A percentile compares a stretch with the other conserved stretches of the same genome.
Evolutionary conservation across 2,888 invertebrate species (phyloP).

Genomic region (Leucoma salicis): DNA sequence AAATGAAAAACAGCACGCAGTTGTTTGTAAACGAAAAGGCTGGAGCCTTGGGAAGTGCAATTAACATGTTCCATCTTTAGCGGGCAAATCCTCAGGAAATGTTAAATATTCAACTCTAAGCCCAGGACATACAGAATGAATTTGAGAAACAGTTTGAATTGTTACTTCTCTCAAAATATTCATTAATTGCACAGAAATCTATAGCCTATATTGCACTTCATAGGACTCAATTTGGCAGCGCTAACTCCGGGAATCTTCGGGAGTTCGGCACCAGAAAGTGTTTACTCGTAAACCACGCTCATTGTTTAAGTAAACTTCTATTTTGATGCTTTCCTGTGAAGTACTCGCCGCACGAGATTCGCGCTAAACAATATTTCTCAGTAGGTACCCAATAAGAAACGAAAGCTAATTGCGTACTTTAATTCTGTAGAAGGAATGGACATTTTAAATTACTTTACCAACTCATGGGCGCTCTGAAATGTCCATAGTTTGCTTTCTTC

Average conservation of each 20-base stretch:
- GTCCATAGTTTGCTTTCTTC: background rate
- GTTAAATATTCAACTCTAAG: constrained; percentile 39
- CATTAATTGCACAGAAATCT: constrained; percentile 23
- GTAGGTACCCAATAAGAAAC: constrained; percentile 52
- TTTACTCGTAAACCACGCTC: constrained; percentile 78
- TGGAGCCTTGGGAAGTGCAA: constrained; percentile 70
- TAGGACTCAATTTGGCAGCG: constrained; percentile 44
- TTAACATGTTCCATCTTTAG: constrained; percentile 66
- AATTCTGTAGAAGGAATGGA: constrained; percentile 8
- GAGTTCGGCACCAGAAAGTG: constrained; percentile 58
- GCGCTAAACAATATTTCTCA: constrained; percentile 61
- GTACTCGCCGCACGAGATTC: constrained; percentile 49
- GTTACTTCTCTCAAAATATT: constrained; percentile 28
- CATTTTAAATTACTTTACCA: constrained; percentile 3
- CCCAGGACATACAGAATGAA: constrained; percentile 18
- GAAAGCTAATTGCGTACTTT: constrained; percentile 55
- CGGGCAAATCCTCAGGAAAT: constrained; percentile 22
- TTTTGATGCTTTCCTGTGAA: constrained; percentile 74
- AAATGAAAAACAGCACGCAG: constrained; percentile 66
- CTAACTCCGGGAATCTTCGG: constrained; percentile 45
- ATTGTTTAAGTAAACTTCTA: constrained; percentile 77
- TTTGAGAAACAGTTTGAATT: constrained; percentile 34
- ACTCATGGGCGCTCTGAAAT: background rate
- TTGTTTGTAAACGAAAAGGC: constrained; percentile 70
- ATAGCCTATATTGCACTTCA: constrained; percentile 29